Percentiles rank a stretch among this genome's conserved stretches.
Evolutionary conservation across 64 coral and sea anemone genomes (phyloP).

Genomic region (Stichodactyla mertensii): DNA sequence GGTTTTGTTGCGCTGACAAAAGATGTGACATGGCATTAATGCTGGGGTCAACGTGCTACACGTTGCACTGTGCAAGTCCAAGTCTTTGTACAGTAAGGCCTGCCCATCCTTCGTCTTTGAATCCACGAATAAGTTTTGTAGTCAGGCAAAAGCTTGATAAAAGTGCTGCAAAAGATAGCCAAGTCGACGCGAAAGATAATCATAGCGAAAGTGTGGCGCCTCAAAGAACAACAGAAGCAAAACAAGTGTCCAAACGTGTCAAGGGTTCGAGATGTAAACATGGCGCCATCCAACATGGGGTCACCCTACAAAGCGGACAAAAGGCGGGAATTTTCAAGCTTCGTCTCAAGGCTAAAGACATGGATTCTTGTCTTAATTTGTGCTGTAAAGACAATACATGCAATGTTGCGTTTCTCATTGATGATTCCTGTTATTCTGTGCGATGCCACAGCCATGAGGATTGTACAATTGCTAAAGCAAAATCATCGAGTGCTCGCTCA

Average conservation of each 20-base stretch:
- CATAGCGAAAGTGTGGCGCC: background rate
- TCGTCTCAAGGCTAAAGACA: constrained; percentile 29
- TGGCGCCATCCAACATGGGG: constrained; percentile 36
- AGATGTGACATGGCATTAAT: constrained; percentile 49
- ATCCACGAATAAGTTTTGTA: constrained; percentile 39
- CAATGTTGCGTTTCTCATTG: constrained; percentile 81
- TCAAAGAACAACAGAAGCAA: background rate
- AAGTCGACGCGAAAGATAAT: background rate
- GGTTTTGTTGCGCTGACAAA: constrained; percentile 38
- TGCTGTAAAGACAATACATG: constrained; percentile 51
- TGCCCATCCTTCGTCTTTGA: constrained; percentile 18
- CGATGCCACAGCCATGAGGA: constrained; percentile 15
- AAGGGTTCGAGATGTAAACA: constrained; percentile 26
- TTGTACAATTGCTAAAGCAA: background rate
- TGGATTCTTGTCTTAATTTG: constrained; percentile 45
- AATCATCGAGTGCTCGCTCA: background rate
- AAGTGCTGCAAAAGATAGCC: background rate
- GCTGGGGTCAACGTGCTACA: constrained; percentile 39
- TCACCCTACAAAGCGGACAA: constrained; percentile 34
- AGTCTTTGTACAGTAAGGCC: constrained; percentile 35
- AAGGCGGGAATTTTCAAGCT: constrained; percentile 61
- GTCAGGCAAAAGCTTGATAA: background rate
- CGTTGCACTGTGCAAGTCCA: constrained; percentile 33
- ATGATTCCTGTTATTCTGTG: constrained; percentile 85
- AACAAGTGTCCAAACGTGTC: constrained; percentile 6